These are phyloP conservation scores for Drosophila ochracea DNA, from an alignment of 2,888 invertebrate species.

Conservation along the genomic window DNA sequence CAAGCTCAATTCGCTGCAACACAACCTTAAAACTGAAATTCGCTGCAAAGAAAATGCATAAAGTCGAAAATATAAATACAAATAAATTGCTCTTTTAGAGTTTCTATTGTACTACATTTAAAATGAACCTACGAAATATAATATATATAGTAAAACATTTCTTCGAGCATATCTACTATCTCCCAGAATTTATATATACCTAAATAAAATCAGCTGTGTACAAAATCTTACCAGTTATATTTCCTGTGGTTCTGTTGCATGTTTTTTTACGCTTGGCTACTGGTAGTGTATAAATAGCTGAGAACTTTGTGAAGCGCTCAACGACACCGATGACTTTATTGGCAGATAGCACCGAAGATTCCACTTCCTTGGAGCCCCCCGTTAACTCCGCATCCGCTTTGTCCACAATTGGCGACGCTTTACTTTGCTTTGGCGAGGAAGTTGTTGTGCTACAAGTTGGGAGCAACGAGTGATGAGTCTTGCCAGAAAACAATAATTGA, in stretches of 20 bases:
- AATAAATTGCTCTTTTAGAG: neutral
- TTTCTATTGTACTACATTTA: neutral
- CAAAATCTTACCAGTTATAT: conserved; percentile 64
- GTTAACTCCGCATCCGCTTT: conserved; percentile 28
- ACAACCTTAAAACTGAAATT: conserved; percentile 8
- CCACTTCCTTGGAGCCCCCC: conserved; percentile 37
- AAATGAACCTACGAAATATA: neutral
- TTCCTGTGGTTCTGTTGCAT: conserved; percentile 70
- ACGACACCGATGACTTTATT: conserved; percentile 58
- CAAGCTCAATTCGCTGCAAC: conserved; percentile 35
- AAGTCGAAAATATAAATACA: neutral
- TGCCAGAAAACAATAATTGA: neutral
- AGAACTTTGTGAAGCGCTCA: conserved; percentile 79
- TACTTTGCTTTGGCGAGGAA: conserved; percentile 66
- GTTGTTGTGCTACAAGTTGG: conserved; percentile 58
- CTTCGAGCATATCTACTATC: neutral
- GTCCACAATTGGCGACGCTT: conserved; percentile 49
- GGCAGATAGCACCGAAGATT: conserved; percentile 25
- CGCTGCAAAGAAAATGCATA: neutral
- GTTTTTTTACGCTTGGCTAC: conserved; percentile 71
- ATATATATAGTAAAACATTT: neutral
- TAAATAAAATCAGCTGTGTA: neutral
- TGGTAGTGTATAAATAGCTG: conserved; percentile 84
- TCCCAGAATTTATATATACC: neutral
- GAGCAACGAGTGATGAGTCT: neutral